A percentile compares a stretch with the other conserved stretches of the same genome.
These are phyloP conservation scores for Anguilla megastoma DNA, from an alignment of 2,797 vertebrate genomes.

Conservation along the genomic window DNA sequence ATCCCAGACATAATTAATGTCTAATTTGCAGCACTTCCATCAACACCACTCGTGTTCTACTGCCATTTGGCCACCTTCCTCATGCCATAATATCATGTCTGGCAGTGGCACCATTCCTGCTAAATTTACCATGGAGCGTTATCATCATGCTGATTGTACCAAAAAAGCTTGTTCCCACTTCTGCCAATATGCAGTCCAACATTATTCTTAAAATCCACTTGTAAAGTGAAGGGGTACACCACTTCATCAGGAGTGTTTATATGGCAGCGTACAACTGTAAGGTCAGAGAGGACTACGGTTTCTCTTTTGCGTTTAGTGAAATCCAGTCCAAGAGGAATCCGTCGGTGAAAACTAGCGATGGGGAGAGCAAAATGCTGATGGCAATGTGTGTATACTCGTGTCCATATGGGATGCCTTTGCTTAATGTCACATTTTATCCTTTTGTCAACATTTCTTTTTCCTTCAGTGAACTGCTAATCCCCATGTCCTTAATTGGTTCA, in stretches of 20 bases:
- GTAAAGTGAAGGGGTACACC: not conserved
- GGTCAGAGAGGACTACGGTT: not conserved
- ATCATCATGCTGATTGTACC: not conserved
- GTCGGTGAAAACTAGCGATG: not conserved
- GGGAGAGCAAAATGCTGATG: not conserved
- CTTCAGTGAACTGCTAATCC: not conserved
- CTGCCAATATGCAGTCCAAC: not conserved
- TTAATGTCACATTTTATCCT: not conserved
- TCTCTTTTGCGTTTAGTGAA: not conserved
- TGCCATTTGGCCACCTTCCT: constrained; percentile 4
- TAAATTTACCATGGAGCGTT: not conserved
- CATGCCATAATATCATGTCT: not conserved
- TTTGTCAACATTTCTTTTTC: not conserved
- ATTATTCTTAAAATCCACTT: not conserved
- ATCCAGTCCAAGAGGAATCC: not conserved
- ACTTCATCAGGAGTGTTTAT: not conserved
- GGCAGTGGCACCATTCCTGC: not conserved
- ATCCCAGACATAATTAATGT: constrained; percentile 22
- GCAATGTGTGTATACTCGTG: not conserved
- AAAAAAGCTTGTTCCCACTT: not conserved
- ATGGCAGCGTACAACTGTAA: not conserved
- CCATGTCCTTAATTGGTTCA: not conserved
- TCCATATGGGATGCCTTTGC: not conserved
- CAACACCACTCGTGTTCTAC: not conserved
- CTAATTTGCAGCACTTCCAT: constrained; percentile 12